Conservation (phyloP, 2,797 vertebrate genomes). For the Amphiprion clarkii region DNA sequence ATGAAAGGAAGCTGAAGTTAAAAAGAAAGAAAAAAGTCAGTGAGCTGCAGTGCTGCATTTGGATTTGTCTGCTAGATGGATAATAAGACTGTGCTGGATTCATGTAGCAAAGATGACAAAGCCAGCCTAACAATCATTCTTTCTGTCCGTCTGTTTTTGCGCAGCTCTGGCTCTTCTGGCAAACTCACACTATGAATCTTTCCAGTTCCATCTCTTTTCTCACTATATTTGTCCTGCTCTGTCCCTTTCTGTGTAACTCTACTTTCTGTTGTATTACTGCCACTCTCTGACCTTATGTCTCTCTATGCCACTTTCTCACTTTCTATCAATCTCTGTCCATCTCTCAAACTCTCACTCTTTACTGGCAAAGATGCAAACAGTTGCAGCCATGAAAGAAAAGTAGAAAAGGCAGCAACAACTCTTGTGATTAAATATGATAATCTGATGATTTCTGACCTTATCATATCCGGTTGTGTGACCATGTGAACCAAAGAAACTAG, state of each 20-base stretch:
- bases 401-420: neutral
- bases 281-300: neutral
- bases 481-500: no score
- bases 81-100: slow-evolving; percentile 31
- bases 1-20: slow-evolving; percentile 15
- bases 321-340: slow-evolving; percentile 4
- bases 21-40: slow-evolving; percentile 18
- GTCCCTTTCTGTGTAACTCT: neutral
- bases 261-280: neutral
- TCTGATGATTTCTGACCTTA: no score
- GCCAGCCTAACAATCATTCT: slow-evolving; percentile 13
- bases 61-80: slow-evolving; percentile 43
- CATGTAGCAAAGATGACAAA: slow-evolving; percentile 40
- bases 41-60: slow-evolving; percentile 21
- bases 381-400: slow-evolving; percentile 7
- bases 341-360: no score
- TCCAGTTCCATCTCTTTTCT: neutral
- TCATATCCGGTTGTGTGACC: no score
- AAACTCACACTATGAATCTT: neutral
- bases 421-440: no score
- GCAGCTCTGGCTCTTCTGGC: slow-evolving; percentile 8
- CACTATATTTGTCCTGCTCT: neutral
- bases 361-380: neutral
- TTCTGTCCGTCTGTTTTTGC: neutral
- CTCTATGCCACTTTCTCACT: neutral